A percentile compares a stretch with the other conserved stretches of the same genome.
Conservation (phyloP, 2,888 invertebrate species). For the Ormyrus rosae region DNA sequence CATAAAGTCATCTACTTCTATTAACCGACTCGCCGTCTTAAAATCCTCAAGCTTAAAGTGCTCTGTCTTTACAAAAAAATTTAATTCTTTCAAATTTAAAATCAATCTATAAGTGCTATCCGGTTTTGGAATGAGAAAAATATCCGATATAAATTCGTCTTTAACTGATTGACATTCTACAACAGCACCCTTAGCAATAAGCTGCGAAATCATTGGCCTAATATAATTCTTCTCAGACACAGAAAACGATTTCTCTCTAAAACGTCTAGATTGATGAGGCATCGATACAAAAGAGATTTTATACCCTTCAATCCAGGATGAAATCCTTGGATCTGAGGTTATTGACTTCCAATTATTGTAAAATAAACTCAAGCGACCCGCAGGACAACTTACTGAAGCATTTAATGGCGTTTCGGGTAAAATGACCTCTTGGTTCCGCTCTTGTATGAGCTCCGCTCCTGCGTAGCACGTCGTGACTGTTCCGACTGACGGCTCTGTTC, state of each 20-base stretch:
- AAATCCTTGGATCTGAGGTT: constrained; percentile 1
- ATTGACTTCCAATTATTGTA: neutral
- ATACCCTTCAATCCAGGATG: constrained; percentile 3
- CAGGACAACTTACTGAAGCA: neutral
- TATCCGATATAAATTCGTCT: constrained; percentile 39
- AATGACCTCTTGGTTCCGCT: too few species aligned
- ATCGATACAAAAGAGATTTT: constrained; percentile 2
- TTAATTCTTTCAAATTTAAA: constrained; percentile 47
- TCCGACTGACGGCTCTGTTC: too few species aligned
- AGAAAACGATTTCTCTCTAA: neutral
- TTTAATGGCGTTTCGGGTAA: neutral
- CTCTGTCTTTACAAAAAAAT: constrained; percentile 39
- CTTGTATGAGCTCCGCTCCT: too few species aligned
- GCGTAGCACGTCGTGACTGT: too few species aligned
- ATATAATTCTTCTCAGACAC: constrained; percentile 2
- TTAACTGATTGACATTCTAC: constrained; percentile 3
- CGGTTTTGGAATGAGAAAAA: constrained; percentile 48
- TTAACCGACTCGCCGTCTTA: constrained; percentile 28
- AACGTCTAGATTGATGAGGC: neutral
- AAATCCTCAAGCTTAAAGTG: constrained; percentile 54
- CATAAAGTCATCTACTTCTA: constrained; percentile 38
- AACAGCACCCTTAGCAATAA: constrained; percentile 44
- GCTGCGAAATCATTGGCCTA: constrained; percentile 16
- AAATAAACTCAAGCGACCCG: constrained; percentile 3
- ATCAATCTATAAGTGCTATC: constrained; percentile 44